Evolutionary conservation across 1,140 invertebrate genomes (phyloP), one percentile per base, ranked within the genome.

Genomic region (Drosophila mayri): DNA sequence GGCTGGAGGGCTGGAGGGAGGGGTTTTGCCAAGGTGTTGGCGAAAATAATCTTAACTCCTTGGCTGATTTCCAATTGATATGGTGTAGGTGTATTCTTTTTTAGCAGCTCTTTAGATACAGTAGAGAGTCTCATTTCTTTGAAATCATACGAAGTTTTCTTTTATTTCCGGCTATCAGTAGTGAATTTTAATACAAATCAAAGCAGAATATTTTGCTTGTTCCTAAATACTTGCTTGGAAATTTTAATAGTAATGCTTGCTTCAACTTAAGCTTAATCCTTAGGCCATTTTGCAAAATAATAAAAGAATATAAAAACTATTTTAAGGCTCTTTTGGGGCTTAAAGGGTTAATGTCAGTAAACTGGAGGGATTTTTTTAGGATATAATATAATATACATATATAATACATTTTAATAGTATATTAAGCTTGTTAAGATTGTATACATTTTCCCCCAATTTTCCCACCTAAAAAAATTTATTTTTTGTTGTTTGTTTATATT

Each of bases 51-150:
- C 70, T 72, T 28, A 41, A 38, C 66, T 50, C 32, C 35, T 8
- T 30, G 37, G 7, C 16, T 37, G 70, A 72, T 72, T 72, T 72
- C 38, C 35, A 60, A 30, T 72, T 72, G 49, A 49, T 60, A 72
- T 44, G 22, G 22, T 55, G 35, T 55, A 20, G 25, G 25, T 66
- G 18, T 22, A 32, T 49, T 32, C 6, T 30, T 11, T 9, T 10
- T 61, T 14, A 12, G 44, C n/a, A 37, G 46, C 7, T 30, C 38
- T 67, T 40, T 41, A 10, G 9, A 25, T 28, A 46, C 12, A 46
- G 30, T 37, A 25, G 12, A 12, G 6, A 0, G 14, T 30, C 11
- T 16, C 30, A 10, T 14, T 20, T n/a, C n/a, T n/a, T n/a, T n/a
- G n/a, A n/a, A n/a, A n/a, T 22, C 3, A 32, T 40, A 10, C 20